Conservation (phyloP, 2,888 invertebrate genomes). For the Drosophila bunnanda region DNA sequence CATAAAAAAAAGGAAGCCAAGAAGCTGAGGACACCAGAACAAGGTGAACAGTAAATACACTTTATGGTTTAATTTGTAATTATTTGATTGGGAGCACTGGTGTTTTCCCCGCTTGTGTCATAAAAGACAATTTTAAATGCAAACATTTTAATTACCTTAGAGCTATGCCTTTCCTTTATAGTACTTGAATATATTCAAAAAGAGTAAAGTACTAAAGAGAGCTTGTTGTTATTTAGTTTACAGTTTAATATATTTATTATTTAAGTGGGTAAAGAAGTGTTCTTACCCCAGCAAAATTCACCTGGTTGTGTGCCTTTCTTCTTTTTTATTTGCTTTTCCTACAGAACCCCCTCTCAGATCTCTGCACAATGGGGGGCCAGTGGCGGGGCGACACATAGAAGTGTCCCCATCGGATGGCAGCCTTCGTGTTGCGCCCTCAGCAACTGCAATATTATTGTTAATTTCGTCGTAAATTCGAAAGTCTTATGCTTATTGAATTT, state of each 20-base stretch:
- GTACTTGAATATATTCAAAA: neutral
- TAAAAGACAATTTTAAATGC: neutral
- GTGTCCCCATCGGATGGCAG: conserved; percentile 38
- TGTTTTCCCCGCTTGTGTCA: neutral
- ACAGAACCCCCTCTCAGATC: neutral
- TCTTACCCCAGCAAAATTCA: too few species aligned
- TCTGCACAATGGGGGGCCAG: conserved; percentile 22
- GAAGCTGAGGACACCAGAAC: neutral
- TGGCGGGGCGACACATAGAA: conserved; percentile 22
- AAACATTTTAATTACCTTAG: neutral
- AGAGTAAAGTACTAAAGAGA: too few species aligned
- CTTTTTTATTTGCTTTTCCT: neutral
- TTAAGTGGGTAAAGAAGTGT: too few species aligned
- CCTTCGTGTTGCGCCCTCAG: conserved; percentile 57
- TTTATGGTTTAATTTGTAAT: neutral
- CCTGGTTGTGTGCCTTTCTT: conserved; percentile 13
- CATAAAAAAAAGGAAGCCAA: conserved; percentile 44
- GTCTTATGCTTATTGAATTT: conserved; percentile 84
- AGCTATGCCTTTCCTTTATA: too few species aligned
- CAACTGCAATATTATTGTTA: conserved; percentile 78
- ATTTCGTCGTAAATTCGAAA: conserved; percentile 82
- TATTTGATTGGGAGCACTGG: neutral
- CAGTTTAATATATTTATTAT: too few species aligned
- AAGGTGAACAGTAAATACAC: conserved; percentile 19
- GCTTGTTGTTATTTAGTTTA: too few species aligned